A percentile compares a stretch with the other conserved stretches of the same genome.
These are phyloP conservation scores for Neopipo cinnamomea DNA, from an alignment of 2,113 vertebrate species.

Conservation along the genomic window DNA sequence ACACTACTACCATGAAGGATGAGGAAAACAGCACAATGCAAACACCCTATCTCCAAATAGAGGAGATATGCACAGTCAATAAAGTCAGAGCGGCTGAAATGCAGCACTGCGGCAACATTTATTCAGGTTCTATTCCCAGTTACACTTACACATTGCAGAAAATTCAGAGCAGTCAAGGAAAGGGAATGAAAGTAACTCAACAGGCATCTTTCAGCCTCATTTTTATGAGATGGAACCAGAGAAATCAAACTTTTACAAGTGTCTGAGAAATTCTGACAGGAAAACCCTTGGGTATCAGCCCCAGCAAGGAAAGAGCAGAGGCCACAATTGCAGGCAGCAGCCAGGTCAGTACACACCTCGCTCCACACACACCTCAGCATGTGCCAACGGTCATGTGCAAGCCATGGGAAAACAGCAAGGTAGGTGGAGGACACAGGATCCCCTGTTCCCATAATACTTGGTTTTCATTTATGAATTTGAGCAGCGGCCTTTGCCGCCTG, in stretches of 20 bases:
- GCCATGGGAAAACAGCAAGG: not conserved
- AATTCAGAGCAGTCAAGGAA: not conserved
- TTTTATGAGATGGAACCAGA: not conserved
- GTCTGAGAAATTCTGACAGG: not conserved
- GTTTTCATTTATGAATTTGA: not conserved
- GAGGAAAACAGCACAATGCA: not conserved
- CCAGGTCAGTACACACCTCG: not conserved
- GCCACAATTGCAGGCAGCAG: not conserved
- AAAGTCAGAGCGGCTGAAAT: not conserved
- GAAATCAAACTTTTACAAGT: not conserved
- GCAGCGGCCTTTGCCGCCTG: not conserved
- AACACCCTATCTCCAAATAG: not conserved
- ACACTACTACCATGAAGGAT: not conserved
- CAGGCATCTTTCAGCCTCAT: not conserved
- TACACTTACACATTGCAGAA: not conserved
- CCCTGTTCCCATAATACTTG: not conserved
- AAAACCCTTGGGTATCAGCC: not conserved
- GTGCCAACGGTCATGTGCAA: not conserved
- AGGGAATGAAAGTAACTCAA: not conserved
- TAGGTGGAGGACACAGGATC: not conserved
- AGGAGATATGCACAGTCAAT: not conserved
- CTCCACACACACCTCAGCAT: not conserved
- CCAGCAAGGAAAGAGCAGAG: not conserved
- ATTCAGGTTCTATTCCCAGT: not conserved
- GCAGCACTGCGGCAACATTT: rapidly evolving